Evolutionary conservation across 2,113 vertebrate species (phyloP).

Genomic region (Semnornis frantzii): DNA sequence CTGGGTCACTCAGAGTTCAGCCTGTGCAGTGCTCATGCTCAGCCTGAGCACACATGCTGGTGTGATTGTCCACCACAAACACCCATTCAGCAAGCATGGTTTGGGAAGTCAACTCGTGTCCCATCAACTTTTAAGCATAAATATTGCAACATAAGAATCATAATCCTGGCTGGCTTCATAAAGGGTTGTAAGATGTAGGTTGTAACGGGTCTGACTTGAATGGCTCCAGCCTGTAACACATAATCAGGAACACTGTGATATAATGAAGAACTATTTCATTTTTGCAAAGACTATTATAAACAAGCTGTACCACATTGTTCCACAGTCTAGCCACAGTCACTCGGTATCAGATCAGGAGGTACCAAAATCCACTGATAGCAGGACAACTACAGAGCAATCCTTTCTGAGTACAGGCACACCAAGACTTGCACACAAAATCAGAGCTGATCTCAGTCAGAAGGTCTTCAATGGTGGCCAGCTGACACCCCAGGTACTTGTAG

Average conservation of each 20-base stretch:
- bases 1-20: conserved; percentile 77
- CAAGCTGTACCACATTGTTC: not conserved
- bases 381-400: not conserved
- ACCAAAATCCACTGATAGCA: not conserved
- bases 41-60: not conserved
- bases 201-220: not conserved
- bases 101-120: not conserved
- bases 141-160: not conserved
- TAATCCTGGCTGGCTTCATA: not conserved
- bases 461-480: not conserved
- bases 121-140: not conserved
- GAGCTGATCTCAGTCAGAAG: not conserved
- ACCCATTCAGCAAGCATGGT: not conserved
- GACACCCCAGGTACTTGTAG: not conserved
- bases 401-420: not conserved
- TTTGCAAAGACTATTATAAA: not conserved
- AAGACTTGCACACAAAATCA: not conserved
- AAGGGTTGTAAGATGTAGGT: not conserved
- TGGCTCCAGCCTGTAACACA: not conserved
- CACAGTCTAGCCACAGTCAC: not conserved
- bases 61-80: not conserved
- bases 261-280: not conserved
- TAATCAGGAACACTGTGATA: not conserved
- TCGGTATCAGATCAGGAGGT: not conserved
- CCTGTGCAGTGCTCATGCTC: not conserved